Conservation (phyloP, 2,888 invertebrate species). For the Dynastes maya region DNA sequence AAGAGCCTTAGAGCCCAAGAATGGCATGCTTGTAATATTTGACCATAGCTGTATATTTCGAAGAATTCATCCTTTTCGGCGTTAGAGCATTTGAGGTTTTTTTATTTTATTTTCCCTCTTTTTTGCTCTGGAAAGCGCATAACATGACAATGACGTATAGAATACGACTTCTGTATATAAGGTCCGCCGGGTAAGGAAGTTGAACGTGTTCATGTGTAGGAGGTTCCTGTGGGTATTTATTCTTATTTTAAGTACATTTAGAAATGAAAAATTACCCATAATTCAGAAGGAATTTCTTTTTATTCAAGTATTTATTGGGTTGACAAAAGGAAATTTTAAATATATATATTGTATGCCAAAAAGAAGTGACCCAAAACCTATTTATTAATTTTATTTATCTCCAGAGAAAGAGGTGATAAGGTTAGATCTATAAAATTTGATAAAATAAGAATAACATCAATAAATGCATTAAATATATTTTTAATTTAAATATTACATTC, state of each 20-base stretch:
- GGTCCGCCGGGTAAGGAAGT: background rate
- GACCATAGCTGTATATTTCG: background rate
- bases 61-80: conserved; percentile 1
- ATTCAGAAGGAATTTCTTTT: background rate
- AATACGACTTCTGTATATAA: no score
- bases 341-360: background rate
- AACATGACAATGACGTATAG: conserved; percentile 22
- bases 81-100: background rate
- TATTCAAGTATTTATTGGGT: background rate
- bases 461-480: conserved; percentile 14
- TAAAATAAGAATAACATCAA: background rate
- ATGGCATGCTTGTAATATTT: no score
- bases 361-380: background rate
- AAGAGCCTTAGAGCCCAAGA: no score
- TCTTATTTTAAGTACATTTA: conserved; percentile 14
- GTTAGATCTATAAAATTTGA: conserved; percentile 29
- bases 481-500: conserved; percentile 4
- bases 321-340: background rate
- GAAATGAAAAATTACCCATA: background rate
- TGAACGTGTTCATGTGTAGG: conserved; percentile 18
- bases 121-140: conserved; percentile 9
- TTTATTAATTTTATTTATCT: no score
- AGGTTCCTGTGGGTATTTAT: conserved; percentile 2
- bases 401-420: conserved; percentile 7
- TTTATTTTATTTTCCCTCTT: background rate